Evolutionary conservation across 2,113 vertebrate genomes (phyloP).

Genomic region (Cheilinus undulatus): DNA sequence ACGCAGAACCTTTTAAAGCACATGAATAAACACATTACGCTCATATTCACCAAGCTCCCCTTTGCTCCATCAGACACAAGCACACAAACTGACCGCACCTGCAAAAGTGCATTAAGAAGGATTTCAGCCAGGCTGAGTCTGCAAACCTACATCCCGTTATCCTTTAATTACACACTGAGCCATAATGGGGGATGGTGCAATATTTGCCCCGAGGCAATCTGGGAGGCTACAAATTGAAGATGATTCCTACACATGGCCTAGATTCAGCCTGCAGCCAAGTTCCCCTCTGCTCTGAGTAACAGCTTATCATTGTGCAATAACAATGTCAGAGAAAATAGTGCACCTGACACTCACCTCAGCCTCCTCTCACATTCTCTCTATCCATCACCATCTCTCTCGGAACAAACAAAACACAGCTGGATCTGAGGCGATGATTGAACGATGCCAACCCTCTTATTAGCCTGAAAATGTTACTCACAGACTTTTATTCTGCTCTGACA

Average conservation of each 20-base stretch:
- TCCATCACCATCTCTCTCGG: constrained; percentile 42
- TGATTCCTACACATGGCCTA: constrained; percentile 61
- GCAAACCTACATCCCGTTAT: constrained; percentile 47
- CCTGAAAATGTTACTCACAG: constrained; percentile 1
- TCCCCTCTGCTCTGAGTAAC: constrained; percentile 51
- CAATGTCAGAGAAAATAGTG: constrained; percentile 64
- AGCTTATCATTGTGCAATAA: constrained; percentile 73
- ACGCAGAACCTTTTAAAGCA: constrained; percentile 16
- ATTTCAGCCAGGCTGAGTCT: constrained; percentile 37
- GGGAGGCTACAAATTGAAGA: constrained; percentile 64
- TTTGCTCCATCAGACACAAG: background rate
- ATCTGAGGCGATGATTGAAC: constrained; percentile 18
- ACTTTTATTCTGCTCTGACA: constrained; percentile 6
- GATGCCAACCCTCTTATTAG: background rate
- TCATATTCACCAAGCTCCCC: background rate
- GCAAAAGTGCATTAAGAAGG: constrained; percentile 32
- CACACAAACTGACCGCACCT: constrained; percentile 17
- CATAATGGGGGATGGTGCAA: constrained; percentile 47
- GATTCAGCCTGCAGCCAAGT: constrained; percentile 61
- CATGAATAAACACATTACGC: constrained; percentile 22
- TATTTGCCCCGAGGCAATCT: constrained; percentile 56
- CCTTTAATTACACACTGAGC: constrained; percentile 72
- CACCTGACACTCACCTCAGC: constrained; percentile 48
- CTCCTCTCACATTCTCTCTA: constrained; percentile 28
- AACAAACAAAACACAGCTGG: constrained; percentile 28